phyloP scores from a whole-genome alignment of 2,888 invertebrate genomes.

The Yponomeuta cagnagella region DNA sequence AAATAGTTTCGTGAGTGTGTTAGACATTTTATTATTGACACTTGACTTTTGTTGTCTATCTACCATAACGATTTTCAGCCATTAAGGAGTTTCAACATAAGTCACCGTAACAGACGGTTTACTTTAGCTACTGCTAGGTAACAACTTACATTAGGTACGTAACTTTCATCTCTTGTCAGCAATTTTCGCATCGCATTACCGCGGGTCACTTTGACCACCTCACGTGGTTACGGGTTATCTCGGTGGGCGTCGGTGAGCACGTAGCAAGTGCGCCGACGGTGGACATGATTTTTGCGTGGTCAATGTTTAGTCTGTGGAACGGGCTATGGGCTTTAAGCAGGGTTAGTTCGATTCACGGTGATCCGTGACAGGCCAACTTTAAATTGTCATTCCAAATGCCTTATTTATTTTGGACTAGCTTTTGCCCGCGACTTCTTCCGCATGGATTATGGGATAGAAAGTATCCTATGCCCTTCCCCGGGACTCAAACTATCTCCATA shows the following conservation, averaged over 20 bases:
- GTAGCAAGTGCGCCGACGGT: conserved; percentile 23
- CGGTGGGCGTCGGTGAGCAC: conserved; percentile 26
- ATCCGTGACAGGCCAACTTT: no score
- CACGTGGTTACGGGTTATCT: conserved; percentile 36
- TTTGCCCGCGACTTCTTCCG: no score
- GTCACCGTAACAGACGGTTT: conserved; percentile 41
- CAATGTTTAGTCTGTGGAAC: not conserved
- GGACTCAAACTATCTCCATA: no score
- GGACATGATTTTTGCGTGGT: conserved; percentile 28
- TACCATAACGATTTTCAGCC: no score
- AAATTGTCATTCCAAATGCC: no score
- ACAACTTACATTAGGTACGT: not conserved
- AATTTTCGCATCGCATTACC: conserved; percentile 14
- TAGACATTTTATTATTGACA: no score
- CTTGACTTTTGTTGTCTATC: no score
- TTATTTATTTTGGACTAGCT: no score
- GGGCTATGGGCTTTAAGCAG: not conserved
- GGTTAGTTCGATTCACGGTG: not conserved
- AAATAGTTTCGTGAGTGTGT: no score
- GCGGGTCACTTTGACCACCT: conserved; percentile 30
- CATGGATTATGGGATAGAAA: no score
- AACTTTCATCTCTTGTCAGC: conserved; percentile 12
- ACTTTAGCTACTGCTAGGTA: not conserved
- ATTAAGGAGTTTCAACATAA: not conserved
- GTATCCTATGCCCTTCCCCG: no score